A percentile compares a stretch with the other conserved stretches of the same genome.
Evolutionary conservation across 2,797 vertebrate genomes (phyloP).

Genomic region (Streptopelia turtur): DNA sequence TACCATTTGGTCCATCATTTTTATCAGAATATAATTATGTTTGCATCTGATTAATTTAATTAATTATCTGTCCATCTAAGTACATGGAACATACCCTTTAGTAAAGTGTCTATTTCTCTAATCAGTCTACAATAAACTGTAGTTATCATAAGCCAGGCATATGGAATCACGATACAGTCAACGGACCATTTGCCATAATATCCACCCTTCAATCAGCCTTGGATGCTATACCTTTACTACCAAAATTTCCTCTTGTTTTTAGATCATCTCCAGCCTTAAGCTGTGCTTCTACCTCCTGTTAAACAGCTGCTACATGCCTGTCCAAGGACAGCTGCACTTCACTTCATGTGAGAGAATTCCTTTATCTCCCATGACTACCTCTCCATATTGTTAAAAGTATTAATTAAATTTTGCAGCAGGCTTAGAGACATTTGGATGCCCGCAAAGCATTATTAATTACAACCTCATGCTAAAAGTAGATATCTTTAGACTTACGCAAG

Average conservation of each 20-base stretch:
- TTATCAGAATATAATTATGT: neutral
- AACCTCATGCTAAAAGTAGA: neutral
- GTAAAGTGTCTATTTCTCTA: neutral
- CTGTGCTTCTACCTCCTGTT: conserved; percentile 10
- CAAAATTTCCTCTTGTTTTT: neutral
- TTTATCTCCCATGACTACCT: conserved; percentile 29
- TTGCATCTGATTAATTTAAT: neutral
- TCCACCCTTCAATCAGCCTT: neutral
- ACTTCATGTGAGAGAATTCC: conserved; percentile 28
- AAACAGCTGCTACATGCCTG: conserved; percentile 21
- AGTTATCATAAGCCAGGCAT: neutral
- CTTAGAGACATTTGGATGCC: conserved; percentile 9
- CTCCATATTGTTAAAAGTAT: neutral
- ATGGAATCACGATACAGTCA: neutral
- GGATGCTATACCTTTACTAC: neutral
- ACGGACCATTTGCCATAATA: accelerated
- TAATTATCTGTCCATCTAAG: neutral
- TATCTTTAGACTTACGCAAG: neutral
- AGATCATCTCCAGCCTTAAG: conserved; percentile 6
- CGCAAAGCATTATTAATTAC: conserved; percentile 9
- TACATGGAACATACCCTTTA: neutral
- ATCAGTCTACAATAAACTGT: neutral
- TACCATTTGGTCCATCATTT: neutral
- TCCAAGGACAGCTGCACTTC: conserved; percentile 33
- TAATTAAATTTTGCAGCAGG: conserved; percentile 41